phyloP scores from a whole-genome alignment of 2,113 vertebrate species.

The Psilopogon haemacephalus region DNA sequence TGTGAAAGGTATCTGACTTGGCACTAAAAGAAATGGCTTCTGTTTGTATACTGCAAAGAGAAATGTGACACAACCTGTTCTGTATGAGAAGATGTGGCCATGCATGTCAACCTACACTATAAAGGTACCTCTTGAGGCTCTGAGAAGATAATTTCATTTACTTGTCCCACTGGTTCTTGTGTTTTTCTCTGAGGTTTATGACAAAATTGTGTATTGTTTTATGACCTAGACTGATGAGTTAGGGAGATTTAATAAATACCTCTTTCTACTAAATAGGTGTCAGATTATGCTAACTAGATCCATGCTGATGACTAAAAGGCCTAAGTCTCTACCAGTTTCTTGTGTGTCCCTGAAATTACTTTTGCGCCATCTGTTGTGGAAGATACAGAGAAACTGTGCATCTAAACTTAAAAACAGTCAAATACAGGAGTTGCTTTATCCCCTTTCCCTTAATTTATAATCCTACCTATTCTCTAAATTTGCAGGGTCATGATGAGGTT shows the following conservation, averaged over 20 bases:
- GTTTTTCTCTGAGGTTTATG: not conserved
- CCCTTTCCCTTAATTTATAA: not conserved
- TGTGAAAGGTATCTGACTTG: not conserved
- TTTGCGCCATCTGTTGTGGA: not conserved
- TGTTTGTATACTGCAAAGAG: not conserved
- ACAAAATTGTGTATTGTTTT: not conserved
- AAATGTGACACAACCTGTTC: not conserved
- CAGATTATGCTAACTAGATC: not conserved
- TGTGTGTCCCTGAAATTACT: not conserved
- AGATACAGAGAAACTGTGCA: not conserved
- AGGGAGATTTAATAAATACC: not conserved
- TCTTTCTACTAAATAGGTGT: not conserved
- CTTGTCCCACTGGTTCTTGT: not conserved
- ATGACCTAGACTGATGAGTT: not conserved
- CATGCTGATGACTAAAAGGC: not conserved
- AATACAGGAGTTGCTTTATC: not conserved
- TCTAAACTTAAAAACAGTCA: not conserved
- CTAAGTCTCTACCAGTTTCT: not conserved
- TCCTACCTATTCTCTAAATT: not conserved
- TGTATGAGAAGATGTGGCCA: not conserved
- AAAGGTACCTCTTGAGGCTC: not conserved
- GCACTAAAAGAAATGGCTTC: not conserved
- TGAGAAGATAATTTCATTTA: not conserved
- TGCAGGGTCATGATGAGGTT: not conserved
- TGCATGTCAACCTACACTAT: rapidly evolving